Conservation (phyloP, 1,140 invertebrate species). For the Tyrophagus putrescentiae region DNA sequence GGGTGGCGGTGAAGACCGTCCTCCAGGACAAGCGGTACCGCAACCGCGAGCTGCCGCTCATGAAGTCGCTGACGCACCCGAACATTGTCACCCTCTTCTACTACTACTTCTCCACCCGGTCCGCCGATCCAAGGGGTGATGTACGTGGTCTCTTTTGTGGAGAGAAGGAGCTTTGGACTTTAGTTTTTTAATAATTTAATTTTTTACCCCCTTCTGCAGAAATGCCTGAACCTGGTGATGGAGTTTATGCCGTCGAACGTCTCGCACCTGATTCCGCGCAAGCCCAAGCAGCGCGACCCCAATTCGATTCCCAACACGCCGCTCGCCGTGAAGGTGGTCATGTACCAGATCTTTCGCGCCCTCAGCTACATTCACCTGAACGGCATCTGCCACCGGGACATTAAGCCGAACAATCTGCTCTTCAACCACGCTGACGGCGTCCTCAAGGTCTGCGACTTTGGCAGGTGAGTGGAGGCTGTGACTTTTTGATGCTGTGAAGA, state of each 20-base stretch:
- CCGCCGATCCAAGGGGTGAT: background rate
- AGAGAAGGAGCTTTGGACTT: background rate
- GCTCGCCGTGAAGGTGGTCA: slow-evolving; percentile 47
- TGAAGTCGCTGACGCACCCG: slow-evolving; percentile 95
- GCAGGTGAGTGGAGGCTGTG: slow-evolving; percentile 38
- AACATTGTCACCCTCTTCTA: slow-evolving; percentile 99
- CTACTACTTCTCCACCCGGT: slow-evolving; percentile 64
- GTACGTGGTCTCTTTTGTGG: background rate
- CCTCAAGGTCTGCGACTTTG: slow-evolving; percentile 95
- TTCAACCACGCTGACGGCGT: slow-evolving; percentile 89
- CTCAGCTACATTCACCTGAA: slow-evolving; percentile 94
- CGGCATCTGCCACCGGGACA: slow-evolving; percentile 96
- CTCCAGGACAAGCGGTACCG: slow-evolving; percentile 43
- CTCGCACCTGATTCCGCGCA: slow-evolving; percentile 96
- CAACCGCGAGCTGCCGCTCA: slow-evolving; percentile 98
- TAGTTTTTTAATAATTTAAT: background rate
- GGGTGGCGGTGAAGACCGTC: slow-evolving; percentile 99
- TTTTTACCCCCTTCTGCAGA: background rate
- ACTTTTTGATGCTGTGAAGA: background rate
- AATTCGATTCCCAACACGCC: slow-evolving; percentile 50
- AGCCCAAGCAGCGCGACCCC: slow-evolving; percentile 54
- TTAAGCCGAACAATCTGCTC: slow-evolving; percentile 95
- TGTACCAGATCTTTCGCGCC: slow-evolving; percentile 98
- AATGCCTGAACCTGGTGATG: slow-evolving; percentile 86
- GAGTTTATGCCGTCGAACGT: slow-evolving; percentile 99